Evolutionary conservation across 2,888 invertebrate species (phyloP).

Genomic region (Cosmorhoe ocellata): DNA sequence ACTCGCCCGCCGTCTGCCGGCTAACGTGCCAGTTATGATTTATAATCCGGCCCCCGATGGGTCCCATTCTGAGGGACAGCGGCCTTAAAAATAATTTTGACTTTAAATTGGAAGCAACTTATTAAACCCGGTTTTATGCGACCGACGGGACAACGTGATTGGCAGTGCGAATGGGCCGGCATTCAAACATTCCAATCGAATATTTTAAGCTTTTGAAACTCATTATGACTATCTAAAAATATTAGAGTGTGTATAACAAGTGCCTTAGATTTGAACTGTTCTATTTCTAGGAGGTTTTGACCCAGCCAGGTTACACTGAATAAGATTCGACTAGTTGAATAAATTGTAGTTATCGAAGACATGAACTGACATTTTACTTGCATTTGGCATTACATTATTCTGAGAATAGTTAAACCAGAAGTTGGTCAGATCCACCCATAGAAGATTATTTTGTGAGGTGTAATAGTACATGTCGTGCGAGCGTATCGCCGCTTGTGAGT

Average conservation of each 20-base stretch:
- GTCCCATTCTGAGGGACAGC: constrained; percentile 71
- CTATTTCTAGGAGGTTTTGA: too few relatives aligned
- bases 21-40: constrained; percentile 79
- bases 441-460: constrained; percentile 40
- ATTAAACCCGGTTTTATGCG: constrained; percentile 67
- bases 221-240: too few relatives aligned
- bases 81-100: constrained; percentile 71
- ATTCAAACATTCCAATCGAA: constrained; percentile 20
- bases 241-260: too few relatives aligned
- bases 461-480: constrained; percentile 31
- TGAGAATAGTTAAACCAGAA: too few relatives aligned
- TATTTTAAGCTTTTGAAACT: not conserved
- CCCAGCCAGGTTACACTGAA: too few relatives aligned
- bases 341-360: too few relatives aligned
- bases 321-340: too few relatives aligned
- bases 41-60: constrained; percentile 75
- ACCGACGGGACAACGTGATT: constrained; percentile 57
- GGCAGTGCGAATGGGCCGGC: constrained; percentile 32
- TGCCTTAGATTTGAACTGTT: too few relatives aligned
- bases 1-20: constrained; percentile 56
- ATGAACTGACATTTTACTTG: too few relatives aligned
- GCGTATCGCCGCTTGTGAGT: too few relatives aligned
- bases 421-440: too few relatives aligned
- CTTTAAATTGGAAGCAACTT: constrained; percentile 76
- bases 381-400: too few relatives aligned